Percentiles rank a stretch among this genome's conserved stretches.
Conservation (phyloP, 2,797 vertebrate genomes). For the Chiloscyllium punctatum region DNA sequence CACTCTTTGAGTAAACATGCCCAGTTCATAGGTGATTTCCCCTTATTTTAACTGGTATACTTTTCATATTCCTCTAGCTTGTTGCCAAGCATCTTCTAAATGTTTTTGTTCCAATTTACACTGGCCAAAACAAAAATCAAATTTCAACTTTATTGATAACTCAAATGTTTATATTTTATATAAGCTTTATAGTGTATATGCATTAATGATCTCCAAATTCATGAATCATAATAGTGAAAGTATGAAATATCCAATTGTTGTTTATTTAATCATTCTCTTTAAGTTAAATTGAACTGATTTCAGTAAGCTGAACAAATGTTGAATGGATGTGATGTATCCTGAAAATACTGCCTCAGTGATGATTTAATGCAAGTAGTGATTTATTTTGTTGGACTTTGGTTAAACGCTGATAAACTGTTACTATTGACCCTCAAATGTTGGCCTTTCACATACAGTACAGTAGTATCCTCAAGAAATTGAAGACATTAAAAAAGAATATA, state of each 20-base stretch:
- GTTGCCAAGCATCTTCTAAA: background rate
- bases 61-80: background rate
- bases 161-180: background rate
- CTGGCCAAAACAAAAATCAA: background rate
- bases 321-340: background rate
- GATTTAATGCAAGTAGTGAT: background rate
- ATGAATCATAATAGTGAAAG: background rate
- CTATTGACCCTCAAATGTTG: background rate
- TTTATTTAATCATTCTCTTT: background rate
- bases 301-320: background rate
- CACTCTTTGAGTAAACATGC: background rate
- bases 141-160: background rate
- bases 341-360: background rate
- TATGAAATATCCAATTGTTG: background rate
- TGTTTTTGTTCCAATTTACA: background rate
- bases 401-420: background rate
- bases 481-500: background rate
- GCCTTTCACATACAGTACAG: background rate
- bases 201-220: background rate
- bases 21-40: background rate
- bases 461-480: background rate
- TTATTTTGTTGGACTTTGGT: background rate
- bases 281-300: background rate
- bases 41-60: background rate
- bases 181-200: background rate